Evolutionary conservation across 1,140 invertebrate species (phyloP), one percentile per base, ranked within the genome.

Genomic region (Trichoplusia ni): DNA sequence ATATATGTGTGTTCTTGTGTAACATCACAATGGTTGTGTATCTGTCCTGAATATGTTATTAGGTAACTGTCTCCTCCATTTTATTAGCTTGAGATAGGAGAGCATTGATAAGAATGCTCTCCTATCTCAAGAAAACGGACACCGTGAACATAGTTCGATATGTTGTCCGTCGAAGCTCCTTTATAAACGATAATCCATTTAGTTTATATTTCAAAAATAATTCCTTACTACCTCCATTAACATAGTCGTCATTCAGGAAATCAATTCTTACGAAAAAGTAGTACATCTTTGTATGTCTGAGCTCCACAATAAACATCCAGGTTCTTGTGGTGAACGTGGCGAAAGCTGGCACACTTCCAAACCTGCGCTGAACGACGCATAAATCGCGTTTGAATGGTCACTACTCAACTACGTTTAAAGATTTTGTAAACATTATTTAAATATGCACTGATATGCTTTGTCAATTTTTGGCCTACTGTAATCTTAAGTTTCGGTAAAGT

Each of bases 361-460:
- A 14, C 2, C 33, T 3, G n/a, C 16, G 42, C 11, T 21, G 51
- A 4, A 42, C 25, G 38, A 31, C 9, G 13, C 33, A 21, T 42
- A 44, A 31, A 44, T 44, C 11, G 25, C 25, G 25, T 31, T 58
- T 58, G 19, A 42, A 25, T 31, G 54, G 51, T 54, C 2, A 58
- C 54, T 58, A 58, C 37, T 29, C 46, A 49, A 49, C 46, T 18
- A 21, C 38, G 16, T 58, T 31, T 29, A 7, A 6, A 8, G 19
- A 44, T 31, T 44, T 44, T 58, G 54, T 44, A 58, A 58, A 31
- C 38, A 44, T 16, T 9, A 21, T 35, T 31, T 51, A 54, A 38
- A 14, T 54, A 38, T 54, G 0, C 18, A 19, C 16, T 7, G 4
- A 8, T 37, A 21, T 1, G 18, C 38, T 38, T 23, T 33, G 27